Evolutionary conservation across 2,888 invertebrate species (phyloP), one percentile per base, ranked within the genome.

Genomic region (Dorcus parallelipipedus): DNA sequence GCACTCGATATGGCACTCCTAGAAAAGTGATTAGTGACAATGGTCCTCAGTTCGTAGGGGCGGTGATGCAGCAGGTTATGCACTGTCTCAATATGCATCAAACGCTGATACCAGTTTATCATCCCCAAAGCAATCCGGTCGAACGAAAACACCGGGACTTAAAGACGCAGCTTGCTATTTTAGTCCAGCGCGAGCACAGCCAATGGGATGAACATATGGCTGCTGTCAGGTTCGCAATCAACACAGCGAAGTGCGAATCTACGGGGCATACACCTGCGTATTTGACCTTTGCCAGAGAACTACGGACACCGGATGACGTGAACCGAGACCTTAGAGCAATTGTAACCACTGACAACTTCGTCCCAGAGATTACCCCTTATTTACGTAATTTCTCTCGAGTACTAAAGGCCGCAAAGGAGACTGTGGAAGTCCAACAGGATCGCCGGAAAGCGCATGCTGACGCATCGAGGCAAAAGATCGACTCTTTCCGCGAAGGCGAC

Each of bases 281-380:
- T 33, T 58, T 73, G 0, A 69, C 64, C 0, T 70, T 72, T 45
- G 72, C 64, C 1, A 50, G 70, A 1, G 70, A 74, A 51, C 33
- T 73, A 5, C 59, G 63, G 52, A 64, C 57, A 63, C 65, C 65
- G 0, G 66, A 68, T 56, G 75, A 75, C 33, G 65, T 68, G 4
- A 43, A 60, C 6, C 61, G 64, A 40, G 71, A 73, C 51, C 45
- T 71, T 5, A 58, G 64, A 49, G 14, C 59, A 1, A 62, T 73
- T 14, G 49, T 70, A 0, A 43, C 64, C 5, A 52, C 55, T 3
- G 72, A 74, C 56, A 71, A 70, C 47, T 69, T 69, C 42, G 43
- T 69, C 2, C 63, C 67, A 20, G 20, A 20, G 20, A 20, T 20
- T 20, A 20, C 20, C 0, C 20, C 20, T 20, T 20, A 20, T 3